A percentile compares a stretch with the other conserved stretches of the same genome.
These are phyloP conservation scores for Ochotona princeps DNA, from an alignment of 2,113 vertebrate genomes.

Conservation along the genomic window DNA sequence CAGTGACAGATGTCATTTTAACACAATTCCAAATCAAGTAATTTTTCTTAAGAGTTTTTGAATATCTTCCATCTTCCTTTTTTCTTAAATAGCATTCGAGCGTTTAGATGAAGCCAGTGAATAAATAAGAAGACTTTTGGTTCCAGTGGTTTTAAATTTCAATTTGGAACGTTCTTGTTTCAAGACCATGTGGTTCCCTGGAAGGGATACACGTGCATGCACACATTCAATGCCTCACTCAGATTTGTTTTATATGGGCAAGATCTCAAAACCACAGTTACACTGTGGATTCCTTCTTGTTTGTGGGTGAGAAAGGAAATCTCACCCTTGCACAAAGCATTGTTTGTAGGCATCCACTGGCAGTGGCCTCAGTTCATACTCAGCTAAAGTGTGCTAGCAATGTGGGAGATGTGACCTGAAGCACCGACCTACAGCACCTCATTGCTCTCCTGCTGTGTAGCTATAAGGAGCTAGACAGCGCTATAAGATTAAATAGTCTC, in stretches of 20 bases:
- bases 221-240: neutral
- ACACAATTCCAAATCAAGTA: conserved; percentile 63
- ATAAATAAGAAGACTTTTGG: neutral
- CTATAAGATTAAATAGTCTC: neutral
- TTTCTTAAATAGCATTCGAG: conserved; percentile 40
- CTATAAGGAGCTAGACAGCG: neutral
- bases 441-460: neutral
- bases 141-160: conserved; percentile 44
- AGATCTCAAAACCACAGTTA: neutral
- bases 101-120: conserved; percentile 50
- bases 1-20: conserved; percentile 11
- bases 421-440: neutral
- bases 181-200: neutral
- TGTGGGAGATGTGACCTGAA: neutral
- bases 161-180: neutral
- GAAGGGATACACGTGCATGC: neutral
- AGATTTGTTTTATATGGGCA: neutral
- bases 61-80: conserved; percentile 8
- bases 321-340: conserved; percentile 6
- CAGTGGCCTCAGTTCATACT: neutral
- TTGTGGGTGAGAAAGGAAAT: neutral
- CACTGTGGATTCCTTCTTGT: neutral
- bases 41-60: conserved; percentile 58
- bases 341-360: neutral
- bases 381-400: neutral